phyloP scores from a whole-genome alignment of 2,888 invertebrate species.

The Phalera bucephala region DNA sequence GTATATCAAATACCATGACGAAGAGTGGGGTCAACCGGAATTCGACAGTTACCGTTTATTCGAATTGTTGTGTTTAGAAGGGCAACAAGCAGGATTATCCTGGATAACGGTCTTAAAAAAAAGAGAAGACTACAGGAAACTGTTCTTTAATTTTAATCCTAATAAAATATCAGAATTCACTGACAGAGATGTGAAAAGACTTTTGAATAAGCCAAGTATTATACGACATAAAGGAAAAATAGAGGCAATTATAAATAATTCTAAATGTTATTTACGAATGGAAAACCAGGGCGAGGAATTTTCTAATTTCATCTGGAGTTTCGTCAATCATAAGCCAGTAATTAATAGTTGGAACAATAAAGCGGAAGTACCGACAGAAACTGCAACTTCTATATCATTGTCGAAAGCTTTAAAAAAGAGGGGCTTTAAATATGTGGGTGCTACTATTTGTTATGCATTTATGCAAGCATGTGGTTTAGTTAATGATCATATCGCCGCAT shows the following conservation, averaged over 20 bases:
- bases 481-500: conserved; percentile 59
- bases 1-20: conserved; percentile 67
- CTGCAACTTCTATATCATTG: conserved; percentile 44
- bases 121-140: conserved; percentile 53
- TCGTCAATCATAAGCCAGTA: conserved; percentile 55
- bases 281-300: conserved; percentile 54
- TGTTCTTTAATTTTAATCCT: conserved; percentile 60
- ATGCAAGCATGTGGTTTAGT: conserved; percentile 77
- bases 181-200: conserved; percentile 38
- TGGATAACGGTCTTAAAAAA: conserved; percentile 72
- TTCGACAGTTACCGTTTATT: conserved; percentile 51
- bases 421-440: conserved; percentile 67
- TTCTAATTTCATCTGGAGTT: conserved; percentile 63
- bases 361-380: conserved; percentile 56
- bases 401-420: conserved; percentile 59
- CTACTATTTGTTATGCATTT: conserved; percentile 70
- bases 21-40: conserved; percentile 69
- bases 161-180: conserved; percentile 44
- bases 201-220: conserved; percentile 43
- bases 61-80: conserved; percentile 73
- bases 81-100: conserved; percentile 72
- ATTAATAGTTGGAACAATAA: conserved; percentile 50
- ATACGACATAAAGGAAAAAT: conserved; percentile 66
- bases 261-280: conserved; percentile 59
- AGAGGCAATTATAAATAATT: conserved; percentile 61